These are phyloP conservation scores for Threskiornis aethiopicus DNA, from an alignment of 2,797 vertebrate species.

Conservation along the genomic window DNA sequence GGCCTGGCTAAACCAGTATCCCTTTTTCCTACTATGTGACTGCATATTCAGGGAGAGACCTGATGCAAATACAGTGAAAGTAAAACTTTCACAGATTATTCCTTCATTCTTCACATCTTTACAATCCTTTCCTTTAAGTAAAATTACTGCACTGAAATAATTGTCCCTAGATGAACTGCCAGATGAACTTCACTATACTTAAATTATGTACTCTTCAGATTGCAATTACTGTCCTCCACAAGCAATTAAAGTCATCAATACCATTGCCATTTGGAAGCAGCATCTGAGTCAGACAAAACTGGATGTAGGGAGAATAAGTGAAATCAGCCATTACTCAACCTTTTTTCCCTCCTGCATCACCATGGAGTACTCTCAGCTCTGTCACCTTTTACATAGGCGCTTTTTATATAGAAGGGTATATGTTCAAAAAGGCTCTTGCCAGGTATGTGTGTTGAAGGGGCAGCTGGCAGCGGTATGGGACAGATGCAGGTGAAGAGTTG, in stretches of 20 bases:
- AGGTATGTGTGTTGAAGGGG: background rate
- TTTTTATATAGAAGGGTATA: background rate
- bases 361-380: background rate
- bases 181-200: background rate
- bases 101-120: background rate
- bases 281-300: background rate
- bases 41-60: background rate
- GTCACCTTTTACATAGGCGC: background rate
- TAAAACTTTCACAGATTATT: background rate
- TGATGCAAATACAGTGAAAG: background rate
- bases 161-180: background rate
- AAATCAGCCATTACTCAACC: background rate
- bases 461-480: background rate
- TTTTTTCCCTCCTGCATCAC: background rate
- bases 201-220: background rate
- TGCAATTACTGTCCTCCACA: background rate
- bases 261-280: background rate
- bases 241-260: background rate
- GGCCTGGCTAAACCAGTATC: background rate
- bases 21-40: background rate
- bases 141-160: background rate
- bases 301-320: background rate
- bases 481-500: background rate
- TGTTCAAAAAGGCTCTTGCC: background rate
- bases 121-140: background rate